These are phyloP conservation scores for Drosophila mimetica DNA, from an alignment of 2,888 invertebrate species.

Conservation along the genomic window DNA sequence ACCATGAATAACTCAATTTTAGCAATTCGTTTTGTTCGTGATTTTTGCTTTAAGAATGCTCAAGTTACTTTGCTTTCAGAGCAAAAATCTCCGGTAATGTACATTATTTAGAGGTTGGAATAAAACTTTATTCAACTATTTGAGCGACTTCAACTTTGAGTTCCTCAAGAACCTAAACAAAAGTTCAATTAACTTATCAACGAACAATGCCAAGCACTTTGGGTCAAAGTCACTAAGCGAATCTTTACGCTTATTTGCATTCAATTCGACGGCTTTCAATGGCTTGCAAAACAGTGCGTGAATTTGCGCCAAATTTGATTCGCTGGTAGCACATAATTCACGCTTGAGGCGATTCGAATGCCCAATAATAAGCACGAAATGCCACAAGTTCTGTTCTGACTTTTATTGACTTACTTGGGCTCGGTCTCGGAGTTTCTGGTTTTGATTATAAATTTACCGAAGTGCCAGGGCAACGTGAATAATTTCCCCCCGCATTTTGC, in stretches of 20 bases:
- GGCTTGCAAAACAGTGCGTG: conserved; percentile 46
- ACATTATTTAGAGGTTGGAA: background rate
- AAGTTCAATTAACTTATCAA: conserved; percentile 74
- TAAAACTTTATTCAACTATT: conserved; percentile 11
- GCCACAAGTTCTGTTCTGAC: conserved; percentile 71
- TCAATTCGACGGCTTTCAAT: conserved; percentile 64
- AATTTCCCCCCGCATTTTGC: conserved; percentile 15
- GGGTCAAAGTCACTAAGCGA: conserved; percentile 65
- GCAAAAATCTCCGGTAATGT: too few species aligned
- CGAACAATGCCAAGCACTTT: conserved; percentile 60
- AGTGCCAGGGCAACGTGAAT: conserved; percentile 52
- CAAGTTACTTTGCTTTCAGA: background rate
- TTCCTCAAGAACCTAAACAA: conserved; percentile 35
- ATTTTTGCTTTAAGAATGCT: background rate
- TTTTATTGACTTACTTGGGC: conserved; percentile 69
- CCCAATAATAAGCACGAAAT: conserved; percentile 72
- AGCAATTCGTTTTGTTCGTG: conserved; percentile 4
- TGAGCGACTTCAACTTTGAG: conserved; percentile 12
- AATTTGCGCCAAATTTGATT: conserved; percentile 38
- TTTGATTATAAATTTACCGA: conserved; percentile 78
- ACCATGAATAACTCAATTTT: conserved; percentile 7
- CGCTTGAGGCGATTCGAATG: conserved; percentile 79
- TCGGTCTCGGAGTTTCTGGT: conserved; percentile 42
- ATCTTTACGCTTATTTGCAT: conserved; percentile 79
- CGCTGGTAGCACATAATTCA: conserved; percentile 70